These are phyloP conservation scores for Antheraea mylitta DNA, from an alignment of 1,140 invertebrate species.

Conservation along the genomic window DNA sequence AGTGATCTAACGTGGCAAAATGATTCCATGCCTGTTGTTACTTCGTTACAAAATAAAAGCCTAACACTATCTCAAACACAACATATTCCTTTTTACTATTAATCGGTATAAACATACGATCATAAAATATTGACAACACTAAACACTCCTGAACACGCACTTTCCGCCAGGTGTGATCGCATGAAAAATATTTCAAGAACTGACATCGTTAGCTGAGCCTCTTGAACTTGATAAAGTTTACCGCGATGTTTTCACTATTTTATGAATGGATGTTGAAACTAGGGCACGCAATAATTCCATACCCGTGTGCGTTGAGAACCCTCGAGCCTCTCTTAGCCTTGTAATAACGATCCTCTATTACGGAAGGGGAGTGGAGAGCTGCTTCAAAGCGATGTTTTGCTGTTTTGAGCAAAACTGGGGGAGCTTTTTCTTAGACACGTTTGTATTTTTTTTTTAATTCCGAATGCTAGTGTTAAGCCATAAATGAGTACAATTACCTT, in stretches of 20 bases:
- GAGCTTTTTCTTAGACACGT: neutral
- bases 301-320: conserved; percentile 27
- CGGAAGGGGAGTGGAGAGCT: conserved; percentile 24
- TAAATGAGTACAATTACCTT: too few relatives aligned
- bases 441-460: neutral
- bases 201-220: conserved; percentile 24
- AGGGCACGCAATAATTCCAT: conserved; percentile 37
- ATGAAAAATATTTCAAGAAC: conserved; percentile 24
- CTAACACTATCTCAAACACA: too few relatives aligned
- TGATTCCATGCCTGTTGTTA: too few relatives aligned
- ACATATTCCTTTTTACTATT: too few relatives aligned
- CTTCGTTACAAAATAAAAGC: too few relatives aligned
- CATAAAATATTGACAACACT: too few relatives aligned
- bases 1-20: too few relatives aligned
- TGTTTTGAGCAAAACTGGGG: conserved; percentile 26
- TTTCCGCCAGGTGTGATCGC: conserved; percentile 5
- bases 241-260: conserved; percentile 25
- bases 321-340: conserved; percentile 23
- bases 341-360: conserved; percentile 38
- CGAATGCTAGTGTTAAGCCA: neutral
- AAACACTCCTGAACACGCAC: neutral
- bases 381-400: conserved; percentile 28
- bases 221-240: conserved; percentile 27
- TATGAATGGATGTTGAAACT: conserved; percentile 30
- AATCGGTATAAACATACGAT: too few relatives aligned